Evolutionary conservation across 2,113 vertebrate species (phyloP).

Genomic region (Carassius auratus): DNA sequence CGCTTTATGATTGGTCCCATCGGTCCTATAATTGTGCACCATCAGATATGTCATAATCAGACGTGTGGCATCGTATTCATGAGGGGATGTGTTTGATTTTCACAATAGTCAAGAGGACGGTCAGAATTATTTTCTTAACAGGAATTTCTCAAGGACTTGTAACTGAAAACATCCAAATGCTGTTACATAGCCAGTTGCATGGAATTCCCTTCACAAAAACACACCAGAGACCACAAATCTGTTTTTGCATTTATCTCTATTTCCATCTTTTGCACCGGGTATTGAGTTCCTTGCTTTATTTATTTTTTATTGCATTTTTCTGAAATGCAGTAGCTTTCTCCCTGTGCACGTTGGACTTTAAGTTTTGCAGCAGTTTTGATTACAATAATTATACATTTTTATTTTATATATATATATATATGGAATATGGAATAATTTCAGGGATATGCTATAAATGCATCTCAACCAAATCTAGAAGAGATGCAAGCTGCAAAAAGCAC

Average conservation of each 20-base stretch:
- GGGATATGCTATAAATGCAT: background rate
- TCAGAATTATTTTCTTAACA: background rate
- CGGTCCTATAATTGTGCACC: background rate
- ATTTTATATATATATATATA: background rate
- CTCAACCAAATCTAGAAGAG: background rate
- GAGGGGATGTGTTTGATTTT: background rate
- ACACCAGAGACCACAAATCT: background rate
- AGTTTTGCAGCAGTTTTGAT: background rate
- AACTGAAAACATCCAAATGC: background rate
- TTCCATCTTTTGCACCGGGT: background rate
- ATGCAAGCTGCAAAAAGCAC: background rate
- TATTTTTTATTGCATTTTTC: background rate
- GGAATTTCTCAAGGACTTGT: background rate
- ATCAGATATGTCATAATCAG: conserved; percentile 3
- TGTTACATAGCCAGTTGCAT: background rate
- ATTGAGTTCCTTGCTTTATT: background rate
- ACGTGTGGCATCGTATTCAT: conserved; percentile 16
- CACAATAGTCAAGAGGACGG: background rate
- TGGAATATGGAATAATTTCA: background rate
- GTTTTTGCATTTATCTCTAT: conserved; percentile 13
- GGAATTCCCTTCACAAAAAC: background rate
- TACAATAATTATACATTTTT: background rate
- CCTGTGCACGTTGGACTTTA: background rate
- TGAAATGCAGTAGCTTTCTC: background rate
- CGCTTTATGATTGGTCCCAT: background rate